phyloP scores from a whole-genome alignment of 2,113 vertebrate genomes.

The Pardalotus punctatus region DNA sequence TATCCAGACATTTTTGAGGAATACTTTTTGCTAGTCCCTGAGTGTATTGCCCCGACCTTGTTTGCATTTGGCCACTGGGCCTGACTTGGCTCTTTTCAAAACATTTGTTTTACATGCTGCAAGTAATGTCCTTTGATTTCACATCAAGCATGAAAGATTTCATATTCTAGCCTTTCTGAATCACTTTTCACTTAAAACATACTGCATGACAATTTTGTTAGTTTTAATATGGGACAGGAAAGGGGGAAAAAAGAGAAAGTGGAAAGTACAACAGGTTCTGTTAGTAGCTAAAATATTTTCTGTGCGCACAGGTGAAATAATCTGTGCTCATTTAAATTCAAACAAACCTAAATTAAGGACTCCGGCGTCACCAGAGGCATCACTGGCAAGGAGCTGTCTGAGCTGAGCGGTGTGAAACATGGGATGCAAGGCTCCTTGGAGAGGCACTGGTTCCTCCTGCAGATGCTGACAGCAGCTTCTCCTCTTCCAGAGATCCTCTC shows the following conservation, averaged over 20 bases:
- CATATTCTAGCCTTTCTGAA: background rate
- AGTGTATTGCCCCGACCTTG: no score
- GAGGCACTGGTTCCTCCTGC: background rate
- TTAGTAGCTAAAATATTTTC: background rate
- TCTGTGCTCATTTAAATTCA: background rate
- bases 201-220: background rate
- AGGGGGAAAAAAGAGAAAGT: rapidly evolving
- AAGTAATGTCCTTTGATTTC: background rate
- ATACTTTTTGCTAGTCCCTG: background rate
- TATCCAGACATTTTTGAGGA: background rate
- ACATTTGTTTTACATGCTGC: background rate
- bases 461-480: background rate
- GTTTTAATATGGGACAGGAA: background rate
- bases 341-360: background rate
- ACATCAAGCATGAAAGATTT: background rate
- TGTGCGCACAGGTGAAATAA: background rate
- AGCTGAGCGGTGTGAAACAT: background rate
- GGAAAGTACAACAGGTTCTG: background rate
- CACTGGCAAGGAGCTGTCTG: background rate
- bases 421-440: background rate
- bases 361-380: background rate
- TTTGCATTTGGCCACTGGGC: background rate
- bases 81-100: background rate
- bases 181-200: background rate
- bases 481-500: background rate